Conservation (phyloP, 2,797 vertebrate species). For the Nannoperca australis region DNA sequence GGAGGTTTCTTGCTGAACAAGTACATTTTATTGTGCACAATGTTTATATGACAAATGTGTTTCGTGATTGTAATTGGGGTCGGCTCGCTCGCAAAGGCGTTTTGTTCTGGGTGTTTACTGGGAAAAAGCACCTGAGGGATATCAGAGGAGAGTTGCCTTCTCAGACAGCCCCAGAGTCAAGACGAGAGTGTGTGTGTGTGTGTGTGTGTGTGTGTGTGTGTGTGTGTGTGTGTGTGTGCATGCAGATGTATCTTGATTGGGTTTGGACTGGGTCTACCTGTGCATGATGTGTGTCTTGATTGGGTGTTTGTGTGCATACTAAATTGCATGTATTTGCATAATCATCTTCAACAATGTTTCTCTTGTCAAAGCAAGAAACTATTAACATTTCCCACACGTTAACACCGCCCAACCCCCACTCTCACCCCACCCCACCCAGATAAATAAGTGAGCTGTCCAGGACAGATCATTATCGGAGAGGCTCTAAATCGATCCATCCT, state of each 20-base stretch:
- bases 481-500: slow-evolving; percentile 69
- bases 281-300: slow-evolving; percentile 42
- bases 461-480: slow-evolving; percentile 73
- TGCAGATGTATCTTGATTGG: slow-evolving; percentile 37
- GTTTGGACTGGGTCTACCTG: slow-evolving; percentile 45
- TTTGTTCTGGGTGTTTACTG: slow-evolving; percentile 70
- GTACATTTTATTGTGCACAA: slow-evolving; percentile 52
- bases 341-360: slow-evolving; percentile 51
- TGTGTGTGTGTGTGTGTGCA: not conserved
- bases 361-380: slow-evolving; percentile 52
- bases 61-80: slow-evolving; percentile 71
- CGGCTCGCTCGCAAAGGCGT: slow-evolving; percentile 49
- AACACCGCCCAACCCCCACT: slow-evolving; percentile 1
- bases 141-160: slow-evolving; percentile 45
- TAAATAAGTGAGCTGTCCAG: slow-evolving; percentile 75
- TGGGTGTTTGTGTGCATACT: slow-evolving; percentile 17
- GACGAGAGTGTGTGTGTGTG: slow-evolving; percentile 20
- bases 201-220: not conserved
- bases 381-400: slow-evolving; percentile 62
- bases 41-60: slow-evolving; percentile 75
- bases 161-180: slow-evolving; percentile 27
- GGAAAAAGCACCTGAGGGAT: slow-evolving; percentile 65
- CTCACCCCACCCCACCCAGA: slow-evolving; percentile 25
- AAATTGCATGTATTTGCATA: slow-evolving; percentile 59
- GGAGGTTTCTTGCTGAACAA: slow-evolving; percentile 59